These are phyloP conservation scores for Colletes latitarsis DNA, from an alignment of 1,140 invertebrate species.

Conservation along the genomic window DNA sequence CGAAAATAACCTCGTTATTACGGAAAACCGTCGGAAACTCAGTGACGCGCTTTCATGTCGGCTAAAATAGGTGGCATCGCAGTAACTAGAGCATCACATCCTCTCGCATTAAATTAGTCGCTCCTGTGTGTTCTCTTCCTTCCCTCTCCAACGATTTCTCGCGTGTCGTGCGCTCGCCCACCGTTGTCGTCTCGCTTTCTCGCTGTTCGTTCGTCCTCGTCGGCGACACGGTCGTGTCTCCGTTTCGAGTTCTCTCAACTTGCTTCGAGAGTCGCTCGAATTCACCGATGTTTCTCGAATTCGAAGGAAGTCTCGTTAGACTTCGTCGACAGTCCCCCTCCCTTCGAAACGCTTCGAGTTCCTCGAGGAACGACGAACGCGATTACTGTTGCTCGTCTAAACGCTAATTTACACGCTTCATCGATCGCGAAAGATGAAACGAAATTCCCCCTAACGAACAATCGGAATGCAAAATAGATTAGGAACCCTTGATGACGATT, in stretches of 20 bases:
- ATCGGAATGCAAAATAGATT: background rate
- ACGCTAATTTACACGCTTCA: background rate
- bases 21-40: slow-evolving; percentile 51
- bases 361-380: background rate
- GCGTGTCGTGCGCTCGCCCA: background rate
- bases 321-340: background rate
- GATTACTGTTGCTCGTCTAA: too few relatives aligned
- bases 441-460: background rate
- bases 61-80: slow-evolving; percentile 58
- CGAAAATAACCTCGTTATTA: slow-evolving; percentile 51
- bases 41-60: slow-evolving; percentile 45
- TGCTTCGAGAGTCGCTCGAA: too few relatives aligned
- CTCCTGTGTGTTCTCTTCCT: slow-evolving; percentile 33
- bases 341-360: background rate
- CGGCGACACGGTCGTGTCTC: background rate
- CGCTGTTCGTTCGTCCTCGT: background rate
- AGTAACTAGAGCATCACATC: slow-evolving; percentile 63
- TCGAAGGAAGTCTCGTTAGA: too few relatives aligned
- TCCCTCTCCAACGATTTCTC: background rate
- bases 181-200: background rate
- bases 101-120: slow-evolving; percentile 64
- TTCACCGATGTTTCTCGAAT: too few relatives aligned
- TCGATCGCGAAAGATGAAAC: too few relatives aligned
- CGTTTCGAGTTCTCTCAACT: background rate
- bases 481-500: too few relatives aligned